Conservation (phyloP, 2,888 invertebrate genomes). For the Acrocyrtus sp. region DNA sequence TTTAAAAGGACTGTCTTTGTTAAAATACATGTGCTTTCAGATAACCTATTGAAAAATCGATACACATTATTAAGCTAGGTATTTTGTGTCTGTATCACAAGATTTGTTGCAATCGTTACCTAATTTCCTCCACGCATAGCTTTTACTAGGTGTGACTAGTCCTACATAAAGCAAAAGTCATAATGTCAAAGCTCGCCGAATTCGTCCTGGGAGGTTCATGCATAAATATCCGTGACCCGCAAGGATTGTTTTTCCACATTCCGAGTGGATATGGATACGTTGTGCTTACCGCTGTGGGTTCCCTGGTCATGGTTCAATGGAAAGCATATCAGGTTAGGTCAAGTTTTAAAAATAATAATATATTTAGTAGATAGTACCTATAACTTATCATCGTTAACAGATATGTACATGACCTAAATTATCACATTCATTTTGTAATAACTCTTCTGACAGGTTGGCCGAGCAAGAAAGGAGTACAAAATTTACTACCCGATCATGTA, state of each 20-base stretch:
- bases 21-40: no score
- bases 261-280: conserved; percentile 66
- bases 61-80: no score
- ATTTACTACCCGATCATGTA: conserved; percentile 68
- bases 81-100: no score
- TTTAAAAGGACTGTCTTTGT: no score
- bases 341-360: neutral
- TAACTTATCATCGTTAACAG: no score
- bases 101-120: no score
- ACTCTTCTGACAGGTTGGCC: conserved; percentile 64
- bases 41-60: no score
- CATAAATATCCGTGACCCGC: conserved; percentile 39
- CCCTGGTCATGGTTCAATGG: conserved; percentile 66
- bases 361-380: no score
- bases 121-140: no score
- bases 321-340: conserved; percentile 64
- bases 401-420: neutral
- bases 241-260: conserved; percentile 57
- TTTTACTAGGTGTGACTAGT: no score
- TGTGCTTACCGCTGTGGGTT: conserved; percentile 65
- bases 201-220: conserved; percentile 57
- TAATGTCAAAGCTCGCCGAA: conserved; percentile 36
- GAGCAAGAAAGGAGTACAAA: conserved; percentile 65
- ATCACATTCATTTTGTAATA: no score
- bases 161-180: no score